Percentiles rank a stretch among this genome's conserved stretches.
These are phyloP conservation scores for Pelodiscus sinensis DNA, from an alignment of 2,113 vertebrate genomes.

Conservation along the genomic window DNA sequence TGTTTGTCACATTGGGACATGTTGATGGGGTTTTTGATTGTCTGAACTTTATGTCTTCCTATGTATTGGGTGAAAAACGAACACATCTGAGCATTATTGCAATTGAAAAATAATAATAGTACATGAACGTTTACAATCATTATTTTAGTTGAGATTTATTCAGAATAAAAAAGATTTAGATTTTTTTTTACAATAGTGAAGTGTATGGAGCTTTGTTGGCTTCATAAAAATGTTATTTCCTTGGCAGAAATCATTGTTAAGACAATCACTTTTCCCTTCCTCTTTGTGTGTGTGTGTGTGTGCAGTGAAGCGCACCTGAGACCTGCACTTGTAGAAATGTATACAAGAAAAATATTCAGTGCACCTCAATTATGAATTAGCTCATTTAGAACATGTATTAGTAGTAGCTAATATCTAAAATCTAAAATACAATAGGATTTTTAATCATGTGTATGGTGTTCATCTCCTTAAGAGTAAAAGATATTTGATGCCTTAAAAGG, in stretches of 20 bases:
- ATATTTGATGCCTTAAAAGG: background rate
- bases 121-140: background rate
- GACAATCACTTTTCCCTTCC: background rate
- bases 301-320: background rate
- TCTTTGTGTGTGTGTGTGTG: background rate
- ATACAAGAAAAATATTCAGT: background rate
- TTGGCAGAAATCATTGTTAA: background rate
- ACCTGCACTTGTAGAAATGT: background rate
- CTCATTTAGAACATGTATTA: background rate
- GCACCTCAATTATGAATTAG: background rate
- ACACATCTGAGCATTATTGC: conserved; percentile 14
- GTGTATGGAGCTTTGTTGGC: background rate
- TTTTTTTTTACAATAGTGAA: background rate
- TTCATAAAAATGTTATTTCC: conserved; percentile 5
- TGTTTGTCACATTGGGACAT: background rate
- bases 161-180: conserved; percentile 8
- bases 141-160: conserved; percentile 11
- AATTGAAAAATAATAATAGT: background rate
- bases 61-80: conserved; percentile 1
- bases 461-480: background rate
- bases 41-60: conserved; percentile 28
- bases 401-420: background rate
- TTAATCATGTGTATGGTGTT: background rate
- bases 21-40: conserved; percentile 19
- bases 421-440: background rate